Percentiles rank a stretch among this genome's conserved stretches.
phyloP scores from a whole-genome alignment of 2,113 vertebrate genomes.

The Strigops habroptila region DNA sequence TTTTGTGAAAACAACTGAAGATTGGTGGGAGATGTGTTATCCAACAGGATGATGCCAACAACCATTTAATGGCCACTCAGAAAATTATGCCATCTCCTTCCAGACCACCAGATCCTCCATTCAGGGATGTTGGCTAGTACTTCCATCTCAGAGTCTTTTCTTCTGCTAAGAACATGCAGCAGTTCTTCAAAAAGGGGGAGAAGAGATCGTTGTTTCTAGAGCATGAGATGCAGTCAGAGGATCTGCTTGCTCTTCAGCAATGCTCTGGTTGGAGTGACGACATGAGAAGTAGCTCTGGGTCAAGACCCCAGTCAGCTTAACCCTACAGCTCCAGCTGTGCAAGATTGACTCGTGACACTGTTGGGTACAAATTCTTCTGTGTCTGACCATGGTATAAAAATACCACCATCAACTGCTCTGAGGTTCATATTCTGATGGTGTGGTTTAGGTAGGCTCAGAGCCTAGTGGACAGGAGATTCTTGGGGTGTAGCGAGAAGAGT shows the following conservation, averaged over 20 bases:
- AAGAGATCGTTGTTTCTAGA: background rate
- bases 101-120: background rate
- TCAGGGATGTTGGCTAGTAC: background rate
- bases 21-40: background rate
- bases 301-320: background rate
- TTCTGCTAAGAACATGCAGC: background rate
- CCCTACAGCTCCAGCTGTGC: background rate
- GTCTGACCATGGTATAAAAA: background rate
- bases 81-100: background rate
- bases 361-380: fast-evolving
- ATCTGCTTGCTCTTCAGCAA: background rate
- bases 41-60: background rate
- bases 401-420: fast-evolving
- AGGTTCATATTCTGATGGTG: background rate
- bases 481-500: background rate
- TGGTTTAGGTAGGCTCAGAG: background rate
- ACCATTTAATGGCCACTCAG: background rate
- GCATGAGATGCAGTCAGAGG: background rate
- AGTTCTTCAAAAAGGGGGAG: background rate
- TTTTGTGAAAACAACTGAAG: background rate
- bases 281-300: background rate
- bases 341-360: background rate
- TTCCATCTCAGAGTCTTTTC: background rate
- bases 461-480: background rate
- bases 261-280: background rate